These are phyloP conservation scores for Drosophila punjabiensis DNA, from an alignment of 1,140 invertebrate species.

Conservation along the genomic window DNA sequence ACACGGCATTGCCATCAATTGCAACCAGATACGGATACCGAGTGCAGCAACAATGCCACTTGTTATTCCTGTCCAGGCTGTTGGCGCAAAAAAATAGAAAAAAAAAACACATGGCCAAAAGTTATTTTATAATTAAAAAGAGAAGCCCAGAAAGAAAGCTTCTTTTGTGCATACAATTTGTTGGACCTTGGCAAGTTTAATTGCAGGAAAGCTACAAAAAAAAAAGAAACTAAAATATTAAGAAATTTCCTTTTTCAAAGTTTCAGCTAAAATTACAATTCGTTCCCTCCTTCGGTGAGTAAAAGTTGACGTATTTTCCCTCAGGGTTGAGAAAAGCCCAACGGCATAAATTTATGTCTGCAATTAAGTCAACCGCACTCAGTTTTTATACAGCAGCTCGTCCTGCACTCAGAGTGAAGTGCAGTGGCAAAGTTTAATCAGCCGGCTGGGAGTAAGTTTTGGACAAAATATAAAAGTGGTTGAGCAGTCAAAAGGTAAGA, in stretches of 20 bases:
- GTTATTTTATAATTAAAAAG: conserved; percentile 83
- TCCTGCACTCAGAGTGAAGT: conserved; percentile 37
- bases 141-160: conserved; percentile 1
- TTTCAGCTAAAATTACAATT: conserved; percentile 35
- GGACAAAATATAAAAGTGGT: conserved; percentile 3
- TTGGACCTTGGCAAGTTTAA: conserved; percentile 17
- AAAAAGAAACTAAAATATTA: background rate
- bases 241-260: conserved; percentile 23
- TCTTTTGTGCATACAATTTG: conserved; percentile 27
- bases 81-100: conserved; percentile 13
- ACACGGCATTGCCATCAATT: conserved; percentile 80
- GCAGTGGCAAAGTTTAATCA: conserved; percentile 67
- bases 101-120: conserved; percentile 33
- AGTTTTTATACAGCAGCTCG: conserved; percentile 35
- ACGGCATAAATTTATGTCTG: conserved; percentile 50
- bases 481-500: background rate
- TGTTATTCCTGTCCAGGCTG: conserved; percentile 32
- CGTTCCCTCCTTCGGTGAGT: background rate
- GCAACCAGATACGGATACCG: conserved; percentile 45
- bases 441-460: conserved; percentile 48
- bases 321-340: conserved; percentile 9
- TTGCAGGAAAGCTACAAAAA: background rate
- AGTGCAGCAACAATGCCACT: conserved; percentile 41
- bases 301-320: conserved; percentile 8
- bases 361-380: conserved; percentile 63